phyloP scores from a whole-genome alignment of 1,140 invertebrate species.

The Goniozus legneri region DNA sequence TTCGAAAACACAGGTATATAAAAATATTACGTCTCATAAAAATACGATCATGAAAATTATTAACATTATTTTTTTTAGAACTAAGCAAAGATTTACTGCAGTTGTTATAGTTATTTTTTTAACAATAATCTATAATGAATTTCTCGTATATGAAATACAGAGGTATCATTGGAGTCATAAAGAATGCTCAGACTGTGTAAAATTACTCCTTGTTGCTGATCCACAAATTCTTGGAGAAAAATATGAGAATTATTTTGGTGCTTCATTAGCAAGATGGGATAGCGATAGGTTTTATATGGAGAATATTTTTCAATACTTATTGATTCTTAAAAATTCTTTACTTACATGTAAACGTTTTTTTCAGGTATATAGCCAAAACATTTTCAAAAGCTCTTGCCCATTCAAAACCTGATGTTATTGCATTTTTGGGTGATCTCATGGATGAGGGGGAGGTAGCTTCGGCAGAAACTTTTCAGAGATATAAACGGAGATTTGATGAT shows the following conservation, averaged over 20 bases:
- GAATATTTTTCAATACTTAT: background rate
- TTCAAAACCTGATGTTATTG: constrained; percentile 79
- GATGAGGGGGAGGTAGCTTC: constrained; percentile 84
- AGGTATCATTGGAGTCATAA: constrained; percentile 57
- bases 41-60: too few species aligned
- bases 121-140: constrained; percentile 58
- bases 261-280: constrained; percentile 68
- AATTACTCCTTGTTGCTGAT: constrained; percentile 83
- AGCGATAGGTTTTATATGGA: constrained; percentile 66
- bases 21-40: too few species aligned
- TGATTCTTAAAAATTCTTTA: constrained; percentile 3
- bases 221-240: constrained; percentile 83
- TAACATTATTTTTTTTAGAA: constrained; percentile 24
- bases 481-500: constrained; percentile 65
- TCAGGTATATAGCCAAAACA: constrained; percentile 75
- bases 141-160: constrained; percentile 56
- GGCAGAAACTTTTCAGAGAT: constrained; percentile 64
- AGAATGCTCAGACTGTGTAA: constrained; percentile 61
- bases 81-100: constrained; percentile 37
- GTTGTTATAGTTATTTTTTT: constrained; percentile 30
- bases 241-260: constrained; percentile 61
- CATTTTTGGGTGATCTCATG: constrained; percentile 89
- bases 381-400: constrained; percentile 70
- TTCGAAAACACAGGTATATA: too few species aligned
- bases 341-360: constrained; percentile 23